Percentiles rank a stretch among this genome's conserved stretches.
These are phyloP conservation scores for Ploceus nigricollis DNA, from an alignment of 2,113 vertebrate species.

Conservation along the genomic window DNA sequence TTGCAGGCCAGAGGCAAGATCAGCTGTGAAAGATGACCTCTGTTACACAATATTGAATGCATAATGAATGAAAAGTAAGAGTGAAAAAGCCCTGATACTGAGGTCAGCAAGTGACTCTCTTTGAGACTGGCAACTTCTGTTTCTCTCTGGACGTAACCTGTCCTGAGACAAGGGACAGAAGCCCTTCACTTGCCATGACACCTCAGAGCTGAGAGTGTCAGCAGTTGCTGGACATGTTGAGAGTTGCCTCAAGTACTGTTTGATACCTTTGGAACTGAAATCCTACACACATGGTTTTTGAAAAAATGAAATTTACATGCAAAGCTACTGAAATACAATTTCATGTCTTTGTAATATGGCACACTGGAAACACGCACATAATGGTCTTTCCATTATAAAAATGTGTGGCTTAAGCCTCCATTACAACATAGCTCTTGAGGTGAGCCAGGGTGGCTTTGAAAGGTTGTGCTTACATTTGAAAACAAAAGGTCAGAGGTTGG, in stretches of 20 bases:
- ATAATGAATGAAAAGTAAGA: not conserved
- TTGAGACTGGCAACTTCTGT: not conserved
- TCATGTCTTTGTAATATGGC: not conserved
- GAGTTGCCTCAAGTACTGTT: not conserved
- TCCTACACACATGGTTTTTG: not conserved
- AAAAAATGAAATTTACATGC: not conserved
- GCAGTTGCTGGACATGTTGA: not conserved
- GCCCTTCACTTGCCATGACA: not conserved
- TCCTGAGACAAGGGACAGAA: not conserved
- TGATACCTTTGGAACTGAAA: not conserved
- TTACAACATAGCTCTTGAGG: not conserved
- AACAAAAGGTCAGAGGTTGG: not conserved
- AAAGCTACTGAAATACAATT: not conserved
- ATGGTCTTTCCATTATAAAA: not conserved
- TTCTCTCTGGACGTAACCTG: not conserved
- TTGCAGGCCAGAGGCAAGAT: not conserved
- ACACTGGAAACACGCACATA: not conserved
- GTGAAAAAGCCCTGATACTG: not conserved
- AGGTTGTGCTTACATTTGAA: not conserved
- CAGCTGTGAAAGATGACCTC: not conserved
- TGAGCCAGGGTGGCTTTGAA: not conserved
- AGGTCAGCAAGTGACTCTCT: not conserved
- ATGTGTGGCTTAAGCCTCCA: not conserved
- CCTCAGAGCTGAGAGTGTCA: not conserved
- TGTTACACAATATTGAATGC: not conserved